Conservation (phyloP, 2,888 invertebrate genomes). For the Choristoneura rosaceana region DNA sequence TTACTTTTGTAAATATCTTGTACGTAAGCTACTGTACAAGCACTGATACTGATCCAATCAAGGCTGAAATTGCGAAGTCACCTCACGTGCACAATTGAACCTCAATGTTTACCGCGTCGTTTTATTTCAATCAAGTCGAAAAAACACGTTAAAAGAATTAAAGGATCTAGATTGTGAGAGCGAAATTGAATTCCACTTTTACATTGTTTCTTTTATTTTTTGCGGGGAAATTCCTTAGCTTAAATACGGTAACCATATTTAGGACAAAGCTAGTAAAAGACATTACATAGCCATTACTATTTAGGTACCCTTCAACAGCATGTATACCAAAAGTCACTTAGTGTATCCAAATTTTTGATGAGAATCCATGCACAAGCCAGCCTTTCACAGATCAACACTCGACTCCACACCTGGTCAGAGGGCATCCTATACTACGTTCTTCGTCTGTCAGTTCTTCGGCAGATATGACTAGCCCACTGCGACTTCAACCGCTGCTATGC, state of each 20-base stretch:
- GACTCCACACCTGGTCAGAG: too few relatives aligned
- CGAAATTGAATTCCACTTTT: conserved; percentile 23
- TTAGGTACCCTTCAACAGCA: neutral
- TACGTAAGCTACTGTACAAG: neutral
- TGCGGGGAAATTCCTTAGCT: conserved; percentile 1
- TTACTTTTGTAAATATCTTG: neutral
- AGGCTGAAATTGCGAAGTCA: conserved; percentile 5
- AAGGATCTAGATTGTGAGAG: conserved; percentile 9
- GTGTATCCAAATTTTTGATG: too few relatives aligned
- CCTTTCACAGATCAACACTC: too few relatives aligned
- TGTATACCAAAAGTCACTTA: too few relatives aligned
- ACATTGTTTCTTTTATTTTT: neutral
- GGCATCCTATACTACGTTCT: too few relatives aligned
- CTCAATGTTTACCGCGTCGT: conserved; percentile 28
- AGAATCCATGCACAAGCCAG: too few relatives aligned
- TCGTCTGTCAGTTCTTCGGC: too few relatives aligned
- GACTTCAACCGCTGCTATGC: too few relatives aligned
- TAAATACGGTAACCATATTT: neutral
- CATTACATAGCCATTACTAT: neutral
- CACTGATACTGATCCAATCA: conserved; percentile 19
- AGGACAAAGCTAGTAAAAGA: neutral
- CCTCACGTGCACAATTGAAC: conserved; percentile 27
- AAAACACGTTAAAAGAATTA: conserved; percentile 21
- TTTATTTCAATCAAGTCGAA: conserved; percentile 37
- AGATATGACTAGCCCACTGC: too few relatives aligned